Evolutionary conservation across 2,888 invertebrate species (phyloP), one percentile per base, ranked within the genome.

Genomic region (Drosophila multiciliata): DNA sequence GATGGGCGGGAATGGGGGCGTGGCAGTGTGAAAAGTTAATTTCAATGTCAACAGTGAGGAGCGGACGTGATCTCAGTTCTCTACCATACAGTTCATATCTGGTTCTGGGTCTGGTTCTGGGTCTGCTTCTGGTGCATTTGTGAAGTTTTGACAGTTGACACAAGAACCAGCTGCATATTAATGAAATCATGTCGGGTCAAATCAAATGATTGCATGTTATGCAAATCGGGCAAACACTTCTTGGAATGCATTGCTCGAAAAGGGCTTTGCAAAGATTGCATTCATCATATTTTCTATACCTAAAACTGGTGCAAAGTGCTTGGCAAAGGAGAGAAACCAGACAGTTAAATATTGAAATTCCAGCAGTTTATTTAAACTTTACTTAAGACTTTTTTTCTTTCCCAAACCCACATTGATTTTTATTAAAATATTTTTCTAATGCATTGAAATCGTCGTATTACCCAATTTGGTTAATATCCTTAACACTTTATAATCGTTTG

Each of bases 111-210:
- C 29, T 29, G 29, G 0, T 29, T 50, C 35, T 57, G 59, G 0
- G 0, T 29, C 29, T 29, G 29, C 0, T 29, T 50, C 35, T 63
- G 62, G 48, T 59, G 58, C 38, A 66, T 63, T 50, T 74, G 40
- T 11, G 36, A 11, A 45, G 33, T 55, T 62, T 62, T 80, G 64
- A 80, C 62, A 57, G 55, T 12, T 49, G 62, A 59, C 76, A 71
- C 66, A 65, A 29, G 32, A 35, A 38, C 63, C 55, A 36, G 36
- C 65, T 80, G 78, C 71, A 78, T 75, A 75, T 80, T 78, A 71
- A 78, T 80, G 76, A 54, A 71, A 50, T 53, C 65, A 23, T 60
- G 59, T 55, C 65, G 54, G 36, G 52, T 49, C 61, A 36, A 40
- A 49, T 26, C 33, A 29, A 57, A 64, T 64, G 54, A 58, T 55